Evolutionary conservation across 2,888 invertebrate genomes (phyloP), one percentile per base, ranked within the genome.

Genomic region (Nysson spinosus): DNA sequence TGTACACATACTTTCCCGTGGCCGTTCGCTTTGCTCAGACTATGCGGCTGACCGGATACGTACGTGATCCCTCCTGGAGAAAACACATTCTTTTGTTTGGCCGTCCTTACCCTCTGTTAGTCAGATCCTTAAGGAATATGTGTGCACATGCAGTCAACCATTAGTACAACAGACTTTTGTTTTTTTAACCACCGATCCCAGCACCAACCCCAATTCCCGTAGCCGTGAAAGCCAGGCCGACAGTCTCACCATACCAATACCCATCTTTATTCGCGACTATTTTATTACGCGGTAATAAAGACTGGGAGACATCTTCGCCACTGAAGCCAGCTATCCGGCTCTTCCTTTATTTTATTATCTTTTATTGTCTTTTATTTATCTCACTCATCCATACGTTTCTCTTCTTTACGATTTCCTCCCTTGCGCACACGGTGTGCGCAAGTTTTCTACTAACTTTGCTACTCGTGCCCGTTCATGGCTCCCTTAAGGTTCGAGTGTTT

Each of bases 1-100:
- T 86, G 87, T 79, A 86, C 83, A 83, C 87, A 87, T 81, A 87
- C 86, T 85, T 87, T 87, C 75, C 87, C 87, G 79, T 87, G 87
- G 74, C 87, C 85, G 81, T 86, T 86, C 72, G 87, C 87, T 83
- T 87, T 87, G 86, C 85, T 86, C 83, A 87, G 87, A 75, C 86
- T 87, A 83, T 87, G 87, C 75, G 86, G 87, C 77, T 87, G 86
- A 81, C 86, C 87, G 78, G 86, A 82, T 81, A 85, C 81, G 85
- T 85, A 86, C 77, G 85, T 81, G 79, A 83, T 83, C 82, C 85
- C 84, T 86, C 86, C 87, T 86, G 85, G 79, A 87, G 85, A 87
- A 85, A 85, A 85, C 66, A 77, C 69, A 77, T 82, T 82, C n/a
- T n/a, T n/a, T n/a, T n/a, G n/a, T n/a, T n/a, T n/a, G n/a, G n/a